phyloP scores from a whole-genome alignment of 2,113 vertebrate species.

The Lagopus leucura region DNA sequence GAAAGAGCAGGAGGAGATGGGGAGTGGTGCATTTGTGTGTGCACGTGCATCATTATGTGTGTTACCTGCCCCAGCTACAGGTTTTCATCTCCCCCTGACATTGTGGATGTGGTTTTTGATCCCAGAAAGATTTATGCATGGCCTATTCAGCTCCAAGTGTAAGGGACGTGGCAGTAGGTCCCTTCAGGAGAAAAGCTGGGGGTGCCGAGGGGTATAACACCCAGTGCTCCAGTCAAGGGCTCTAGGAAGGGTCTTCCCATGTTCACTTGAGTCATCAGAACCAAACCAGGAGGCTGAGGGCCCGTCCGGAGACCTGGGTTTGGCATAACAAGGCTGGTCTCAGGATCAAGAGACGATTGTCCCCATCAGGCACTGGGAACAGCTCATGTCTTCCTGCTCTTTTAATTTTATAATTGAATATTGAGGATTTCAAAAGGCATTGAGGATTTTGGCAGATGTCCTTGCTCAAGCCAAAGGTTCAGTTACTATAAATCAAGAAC shows the following conservation, averaged over 20 bases:
- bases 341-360: background rate
- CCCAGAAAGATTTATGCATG: background rate
- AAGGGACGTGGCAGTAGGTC: background rate
- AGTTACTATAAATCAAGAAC: background rate
- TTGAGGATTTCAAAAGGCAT: background rate
- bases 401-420: accelerated
- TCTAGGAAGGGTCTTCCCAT: background rate
- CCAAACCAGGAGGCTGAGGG: background rate
- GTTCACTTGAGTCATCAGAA: background rate
- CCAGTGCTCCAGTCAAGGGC: accelerated
- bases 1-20: background rate
- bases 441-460: background rate
- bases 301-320: accelerated
- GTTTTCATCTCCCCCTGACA: background rate
- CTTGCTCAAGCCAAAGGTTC: background rate
- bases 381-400: background rate
- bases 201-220: background rate
- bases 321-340: background rate
- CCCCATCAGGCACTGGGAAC: accelerated
- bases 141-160: background rate
- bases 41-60: accelerated
- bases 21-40: background rate
- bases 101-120: background rate
- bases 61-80: background rate
- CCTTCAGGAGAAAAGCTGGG: background rate